Base-by-base conservation (phyloP, 2,888 invertebrate species). In the Phengaris arion region DNA sequence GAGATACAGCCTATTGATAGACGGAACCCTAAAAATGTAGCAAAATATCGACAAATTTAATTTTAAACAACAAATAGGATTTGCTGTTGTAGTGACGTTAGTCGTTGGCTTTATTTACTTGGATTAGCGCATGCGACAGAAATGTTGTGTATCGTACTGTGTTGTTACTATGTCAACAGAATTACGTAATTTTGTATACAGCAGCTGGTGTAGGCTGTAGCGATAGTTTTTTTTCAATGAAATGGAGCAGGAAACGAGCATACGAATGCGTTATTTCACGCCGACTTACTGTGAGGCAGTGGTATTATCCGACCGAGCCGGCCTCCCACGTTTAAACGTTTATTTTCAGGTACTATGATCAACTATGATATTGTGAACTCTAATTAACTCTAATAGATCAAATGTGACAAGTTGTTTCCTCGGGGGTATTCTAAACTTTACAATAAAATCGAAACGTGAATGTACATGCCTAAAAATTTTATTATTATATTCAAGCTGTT, bases 91-190 rank as follows among this genome's bases (percentile, higher is more conserved):
- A 64, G 22, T 64, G 59, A 64, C 64, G 64, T 64, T 64, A 35
- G 12, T 8, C 6, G 48, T 48, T 48, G 48, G 48, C 52, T 10
- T 52, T 52, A 52, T 52, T 52, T 52, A 52, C 12, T 64, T 6
- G 35, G 22, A 64, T 64, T 35, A 64, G 64, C 35, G 35, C 35
- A 64, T 64, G 64, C 64, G 64, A 35, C 64, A 10, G 35, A 12
- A 64, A 35, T 12, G 64, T 22, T 35, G 64, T 35, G 64, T 12
- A 64, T 13, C 64, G 6, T 35, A 35, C 64, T 10, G 64, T 64
- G 15, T 35, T 64, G 64, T 64, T 64, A 64, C 35, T 64, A 64
- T 64, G 64, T 64, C 64, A 64, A 64, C 64, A 64, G 64, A 64
- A 1, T 64, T 64, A 64, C 64, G 64, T 64, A 64, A 64, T 64